Base-by-base conservation (phyloP, 2,797 vertebrate species). In the Neostethus bicornis region DNA sequence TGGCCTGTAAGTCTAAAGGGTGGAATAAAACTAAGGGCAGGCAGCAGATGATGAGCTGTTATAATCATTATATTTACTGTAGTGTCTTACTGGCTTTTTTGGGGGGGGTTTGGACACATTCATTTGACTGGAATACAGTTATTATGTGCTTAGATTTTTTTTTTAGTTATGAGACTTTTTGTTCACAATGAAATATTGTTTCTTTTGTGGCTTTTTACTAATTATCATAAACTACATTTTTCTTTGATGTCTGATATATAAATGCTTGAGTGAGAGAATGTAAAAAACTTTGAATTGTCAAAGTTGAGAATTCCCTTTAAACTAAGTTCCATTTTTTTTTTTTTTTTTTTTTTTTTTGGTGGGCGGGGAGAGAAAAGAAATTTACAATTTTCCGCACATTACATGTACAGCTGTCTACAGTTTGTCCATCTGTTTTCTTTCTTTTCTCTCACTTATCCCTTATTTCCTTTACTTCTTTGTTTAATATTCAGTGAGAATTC, bases 331-430 rank as follows among this genome's bases (percentile, higher is more conserved):
- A n/a, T n/a, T n/a, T n/a, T n/a, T n/a, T n/a, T n/a, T n/a, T n/a
- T n/a, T n/a, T n/a, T n/a, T n/a, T n/a, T n/a, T n/a, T n/a, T n/a
- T n/a, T n/a, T 77, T 75, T 86, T 70, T 72, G 70, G 66, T 65
- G 67, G 61, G 76, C 65, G 63, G 75, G 77, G 71, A 88, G 75
- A 77, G 71, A 88, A 80, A 79, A 71, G 49, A 70, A 73, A 83
- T 87, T 87, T 83, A 29, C 48, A 56, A 71, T 87, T 83, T 90
- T 90, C 86, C 85, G 80, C 58, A 58, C 24, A 51, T 66, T 57
- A 4, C 77, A 56, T 59, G 61, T 55, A 70, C 86, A 84, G 80
- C 83, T 88, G 85, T 87, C 63, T 72, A 41, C 41, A 51, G 53
- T 80, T 72, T 74, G 39, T 28, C 48, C 19, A 38, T 72, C 71